Conservation (phyloP, 2,888 invertebrate genomes). For the Cryptus armator region DNA sequence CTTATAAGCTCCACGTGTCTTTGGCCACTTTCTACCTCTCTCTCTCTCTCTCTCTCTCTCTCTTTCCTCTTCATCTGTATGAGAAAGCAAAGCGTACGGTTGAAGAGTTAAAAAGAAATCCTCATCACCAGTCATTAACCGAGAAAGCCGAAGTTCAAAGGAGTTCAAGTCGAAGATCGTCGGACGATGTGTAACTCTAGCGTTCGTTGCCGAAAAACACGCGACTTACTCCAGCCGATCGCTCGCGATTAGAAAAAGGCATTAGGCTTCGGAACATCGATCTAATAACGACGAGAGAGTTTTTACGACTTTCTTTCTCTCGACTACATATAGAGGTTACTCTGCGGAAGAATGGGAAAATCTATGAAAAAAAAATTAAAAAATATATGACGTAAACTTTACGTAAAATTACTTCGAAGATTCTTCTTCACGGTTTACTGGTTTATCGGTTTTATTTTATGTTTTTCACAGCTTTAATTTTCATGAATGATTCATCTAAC, state of each 20-base stretch:
- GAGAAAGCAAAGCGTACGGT: slow-evolving; percentile 2
- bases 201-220: neutral
- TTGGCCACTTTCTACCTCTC: neutral
- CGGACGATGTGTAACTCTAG: neutral
- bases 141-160: neutral
- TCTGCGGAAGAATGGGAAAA: too few species aligned
- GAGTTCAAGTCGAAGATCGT: slow-evolving; percentile 25
- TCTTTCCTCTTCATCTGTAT: neutral
- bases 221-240: neutral
- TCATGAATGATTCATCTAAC: neutral
- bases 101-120: neutral
- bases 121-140: neutral
- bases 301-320: neutral
- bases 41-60: too few species aligned
- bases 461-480: neutral
- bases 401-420: neutral
- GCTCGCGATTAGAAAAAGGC: neutral
- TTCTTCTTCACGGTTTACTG: neutral
- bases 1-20: slow-evolving; percentile 19
- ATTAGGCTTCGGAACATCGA: neutral
- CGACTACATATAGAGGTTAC: too few species aligned
- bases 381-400: too few species aligned
- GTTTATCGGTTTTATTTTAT: neutral
- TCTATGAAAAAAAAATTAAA: too few species aligned
- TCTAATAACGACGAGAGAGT: neutral